phyloP scores from a whole-genome alignment of 1,140 invertebrate genomes.

The Drosophila lini region DNA sequence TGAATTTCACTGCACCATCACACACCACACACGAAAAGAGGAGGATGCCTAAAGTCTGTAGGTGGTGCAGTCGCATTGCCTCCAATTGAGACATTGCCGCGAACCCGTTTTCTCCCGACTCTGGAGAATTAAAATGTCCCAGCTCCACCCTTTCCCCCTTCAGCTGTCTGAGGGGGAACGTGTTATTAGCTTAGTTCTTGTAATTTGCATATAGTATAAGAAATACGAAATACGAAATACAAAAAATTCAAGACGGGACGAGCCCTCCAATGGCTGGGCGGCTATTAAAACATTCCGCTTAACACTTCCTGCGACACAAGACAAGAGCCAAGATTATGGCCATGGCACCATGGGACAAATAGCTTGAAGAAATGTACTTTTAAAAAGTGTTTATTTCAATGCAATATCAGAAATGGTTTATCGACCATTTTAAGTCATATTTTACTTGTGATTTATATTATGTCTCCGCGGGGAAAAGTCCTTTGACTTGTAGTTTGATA shows the following conservation, averaged over 20 bases:
- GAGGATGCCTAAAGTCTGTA: constrained; percentile 47
- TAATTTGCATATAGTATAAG: constrained; percentile 74
- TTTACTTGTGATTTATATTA: constrained; percentile 39
- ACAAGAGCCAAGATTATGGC: constrained; percentile 36
- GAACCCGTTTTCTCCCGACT: constrained; percentile 38
- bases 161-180: constrained; percentile 49
- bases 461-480: constrained; percentile 5
- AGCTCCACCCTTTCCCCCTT: constrained; percentile 26
- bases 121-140: constrained; percentile 72
- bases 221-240: not conserved
- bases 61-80: constrained; percentile 43
- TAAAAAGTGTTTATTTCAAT: not conserved
- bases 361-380: not conserved
- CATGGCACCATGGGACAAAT: constrained; percentile 20
- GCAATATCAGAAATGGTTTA: constrained; percentile 14
- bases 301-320: constrained; percentile 78
- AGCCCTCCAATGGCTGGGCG: constrained; percentile 49
- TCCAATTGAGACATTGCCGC: constrained; percentile 68
- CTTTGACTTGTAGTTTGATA: not conserved
- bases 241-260: constrained; percentile 11
- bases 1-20: constrained; percentile 47
- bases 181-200: constrained; percentile 76
- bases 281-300: constrained; percentile 81
- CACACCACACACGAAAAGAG: constrained; percentile 24
- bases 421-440: not conserved